Base-by-base conservation (phyloP, 1,140 invertebrate genomes). In the Venturia canescens region DNA sequence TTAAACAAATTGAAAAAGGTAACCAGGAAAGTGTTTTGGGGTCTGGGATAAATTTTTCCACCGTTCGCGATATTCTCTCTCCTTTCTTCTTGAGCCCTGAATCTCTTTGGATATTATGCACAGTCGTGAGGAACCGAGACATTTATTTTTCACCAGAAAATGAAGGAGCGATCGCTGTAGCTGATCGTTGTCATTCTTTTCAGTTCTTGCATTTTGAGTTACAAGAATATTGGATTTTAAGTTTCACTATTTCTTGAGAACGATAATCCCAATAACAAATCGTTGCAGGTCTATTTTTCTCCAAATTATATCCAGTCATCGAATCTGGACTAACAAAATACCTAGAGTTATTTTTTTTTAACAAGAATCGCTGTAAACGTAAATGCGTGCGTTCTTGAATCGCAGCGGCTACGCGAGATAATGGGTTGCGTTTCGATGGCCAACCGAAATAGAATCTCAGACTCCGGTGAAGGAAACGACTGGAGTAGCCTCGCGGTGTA, bases 371-470 rank as follows among this genome's bases (percentile, higher is more conserved):
- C 53, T 44, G 2, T 11, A 44, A 44, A 57, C 18, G 18, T n/a
- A 18, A 57, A 57, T n/a, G n/a, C 21, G 18, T 57, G 1, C 11
- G 53, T 2, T 18, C 53, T 23, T 9, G 7, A 44, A 13, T 57
- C 53, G n/a, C n/a, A 57, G 18, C 1, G 4, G 18, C 21, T 18
- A 57, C 53, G n/a, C 53, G 16, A 57, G 53, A 57, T 57, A 57
- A 57, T 9, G 53, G 23, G 23, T 2, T 26, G 21, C 60, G 60
- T 66, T 23, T 66, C 3, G 27, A 23, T 27, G 4, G 21, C 27
- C 27, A 66, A 66, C 60, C 26, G 27, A 27, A 66, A 66, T 66
- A 66, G 60, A 66, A n/a, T 57, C n/a, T 57, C 4, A n/a, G n/a
- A n/a, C 26, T 23, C 23, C 27, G 9, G 23, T 66, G 26, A 23